These are phyloP conservation scores for Alsophila aescularia DNA, from an alignment of 2,888 invertebrate species.

Conservation along the genomic window DNA sequence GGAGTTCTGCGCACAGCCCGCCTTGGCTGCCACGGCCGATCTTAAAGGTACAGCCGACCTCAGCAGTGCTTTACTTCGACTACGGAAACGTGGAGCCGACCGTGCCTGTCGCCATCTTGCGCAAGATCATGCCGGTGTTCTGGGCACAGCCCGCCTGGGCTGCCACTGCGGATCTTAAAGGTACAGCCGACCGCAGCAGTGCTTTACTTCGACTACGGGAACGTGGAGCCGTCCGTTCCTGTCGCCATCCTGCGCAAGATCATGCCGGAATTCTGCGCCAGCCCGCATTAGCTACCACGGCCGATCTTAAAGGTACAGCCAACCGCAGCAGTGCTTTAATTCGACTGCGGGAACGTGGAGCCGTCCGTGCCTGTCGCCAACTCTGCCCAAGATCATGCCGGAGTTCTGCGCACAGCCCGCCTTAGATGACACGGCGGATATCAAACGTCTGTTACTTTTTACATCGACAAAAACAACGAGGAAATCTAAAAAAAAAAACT, in stretches of 20 bases:
- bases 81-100: slow-evolving; percentile 54
- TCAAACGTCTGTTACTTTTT: no score
- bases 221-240: slow-evolving; percentile 48
- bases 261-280: slow-evolving; percentile 60
- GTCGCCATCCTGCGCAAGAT: slow-evolving; percentile 60
- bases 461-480: no score
- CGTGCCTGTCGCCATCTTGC: slow-evolving; percentile 46
- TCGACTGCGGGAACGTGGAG: slow-evolving; percentile 65
- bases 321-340: slow-evolving; percentile 46
- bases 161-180: slow-evolving; percentile 46
- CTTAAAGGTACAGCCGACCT: slow-evolving; percentile 54
- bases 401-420: slow-evolving; percentile 60
- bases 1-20: slow-evolving; percentile 57
- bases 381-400: slow-evolving; percentile 65
- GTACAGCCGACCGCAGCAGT: slow-evolving; percentile 50
- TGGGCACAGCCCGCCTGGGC: slow-evolving; percentile 52
- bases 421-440: slow-evolving; percentile 47
- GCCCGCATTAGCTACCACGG: slow-evolving; percentile 52
- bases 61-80: slow-evolving; percentile 58
- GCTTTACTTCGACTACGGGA: slow-evolving; percentile 65
- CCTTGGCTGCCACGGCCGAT: slow-evolving; percentile 48
- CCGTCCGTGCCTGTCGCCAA: slow-evolving; percentile 43
- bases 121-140: slow-evolving; percentile 71
- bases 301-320: slow-evolving; percentile 54
- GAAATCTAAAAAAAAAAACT: no score